phyloP scores from a whole-genome alignment of 2,113 vertebrate species.

The Pseudorectes ferrugineus region DNA sequence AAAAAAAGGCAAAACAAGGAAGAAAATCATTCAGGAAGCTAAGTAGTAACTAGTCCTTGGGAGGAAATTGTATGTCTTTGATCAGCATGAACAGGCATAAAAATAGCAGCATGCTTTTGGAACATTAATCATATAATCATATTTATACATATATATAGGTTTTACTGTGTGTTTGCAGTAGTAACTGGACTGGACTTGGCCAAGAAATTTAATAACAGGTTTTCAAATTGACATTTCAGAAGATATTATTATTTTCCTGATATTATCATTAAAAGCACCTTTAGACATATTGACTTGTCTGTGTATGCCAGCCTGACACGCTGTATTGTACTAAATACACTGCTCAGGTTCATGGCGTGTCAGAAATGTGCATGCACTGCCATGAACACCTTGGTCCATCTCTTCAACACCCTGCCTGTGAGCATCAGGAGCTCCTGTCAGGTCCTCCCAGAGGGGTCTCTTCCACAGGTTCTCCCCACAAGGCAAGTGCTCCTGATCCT shows the following conservation, averaged over 20 bases:
- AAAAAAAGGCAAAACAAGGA: neutral
- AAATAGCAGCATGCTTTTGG: neutral
- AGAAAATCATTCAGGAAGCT: neutral
- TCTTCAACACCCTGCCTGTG: neutral
- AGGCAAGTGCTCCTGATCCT: neutral
- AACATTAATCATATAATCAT: neutral
- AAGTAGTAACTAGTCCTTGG: neutral
- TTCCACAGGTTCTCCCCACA: neutral
- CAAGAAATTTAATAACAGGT: neutral
- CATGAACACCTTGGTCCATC: neutral
- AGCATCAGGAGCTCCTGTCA: neutral
- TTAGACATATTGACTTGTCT: neutral
- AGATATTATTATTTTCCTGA: neutral
- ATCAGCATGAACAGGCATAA: neutral
- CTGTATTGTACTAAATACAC: neutral
- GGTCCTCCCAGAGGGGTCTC: rapidly evolving
- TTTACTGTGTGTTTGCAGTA: neutral
- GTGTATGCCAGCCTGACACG: neutral
- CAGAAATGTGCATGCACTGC: neutral
- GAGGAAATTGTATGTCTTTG: neutral
- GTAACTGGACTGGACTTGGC: neutral
- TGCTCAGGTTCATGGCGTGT: neutral
- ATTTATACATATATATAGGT: neutral
- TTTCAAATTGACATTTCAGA: neutral
- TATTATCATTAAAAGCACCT: neutral